A percentile compares a stretch with the other conserved stretches of the same genome.
Conservation (phyloP, 2,113 vertebrate species). For the Gobius niger region DNA sequence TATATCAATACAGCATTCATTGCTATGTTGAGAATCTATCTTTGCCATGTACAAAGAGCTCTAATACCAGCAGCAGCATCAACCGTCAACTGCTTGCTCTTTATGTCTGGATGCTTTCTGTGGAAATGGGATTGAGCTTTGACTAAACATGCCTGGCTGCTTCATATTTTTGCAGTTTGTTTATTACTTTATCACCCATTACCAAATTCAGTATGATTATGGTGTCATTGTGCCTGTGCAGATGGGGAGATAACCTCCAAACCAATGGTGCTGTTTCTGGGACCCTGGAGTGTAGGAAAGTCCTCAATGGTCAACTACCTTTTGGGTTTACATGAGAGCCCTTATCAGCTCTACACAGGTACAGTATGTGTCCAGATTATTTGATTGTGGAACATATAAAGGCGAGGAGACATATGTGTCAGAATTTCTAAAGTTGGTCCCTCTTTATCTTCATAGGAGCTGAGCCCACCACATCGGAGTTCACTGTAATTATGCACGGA, state of each 20-base stretch:
- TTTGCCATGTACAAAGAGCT: constrained; percentile 10
- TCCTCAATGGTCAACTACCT: constrained; percentile 99
- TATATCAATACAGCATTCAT: neutral
- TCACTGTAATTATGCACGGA: constrained; percentile 97
- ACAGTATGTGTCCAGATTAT: constrained; percentile 16
- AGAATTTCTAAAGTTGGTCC: constrained; percentile 3
- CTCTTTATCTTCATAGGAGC: constrained; percentile 79
- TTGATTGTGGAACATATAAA: neutral
- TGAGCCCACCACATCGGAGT: constrained; percentile 97
- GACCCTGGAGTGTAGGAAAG: constrained; percentile 98
- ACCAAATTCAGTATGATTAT: too few relatives aligned
- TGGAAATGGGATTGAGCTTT: neutral
- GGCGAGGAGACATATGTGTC: neutral
- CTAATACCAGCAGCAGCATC: neutral
- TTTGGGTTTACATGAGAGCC: constrained; percentile 88
- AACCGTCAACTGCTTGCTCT: constrained; percentile 16
- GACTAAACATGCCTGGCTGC: constrained; percentile 34
- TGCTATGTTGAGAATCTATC: neutral
- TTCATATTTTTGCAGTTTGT: constrained; percentile 15
- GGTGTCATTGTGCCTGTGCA: constrained; percentile 51
- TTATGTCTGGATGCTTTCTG: neutral
- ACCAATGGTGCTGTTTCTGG: constrained; percentile 97
- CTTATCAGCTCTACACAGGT: constrained; percentile 98
- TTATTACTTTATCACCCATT: neutral
- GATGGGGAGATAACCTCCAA: constrained; percentile 99